Percentiles rank a stretch among this genome's conserved stretches.
These are phyloP conservation scores for Eleginops maclovinus DNA, from an alignment of 2,113 vertebrate species.

Conservation along the genomic window DNA sequence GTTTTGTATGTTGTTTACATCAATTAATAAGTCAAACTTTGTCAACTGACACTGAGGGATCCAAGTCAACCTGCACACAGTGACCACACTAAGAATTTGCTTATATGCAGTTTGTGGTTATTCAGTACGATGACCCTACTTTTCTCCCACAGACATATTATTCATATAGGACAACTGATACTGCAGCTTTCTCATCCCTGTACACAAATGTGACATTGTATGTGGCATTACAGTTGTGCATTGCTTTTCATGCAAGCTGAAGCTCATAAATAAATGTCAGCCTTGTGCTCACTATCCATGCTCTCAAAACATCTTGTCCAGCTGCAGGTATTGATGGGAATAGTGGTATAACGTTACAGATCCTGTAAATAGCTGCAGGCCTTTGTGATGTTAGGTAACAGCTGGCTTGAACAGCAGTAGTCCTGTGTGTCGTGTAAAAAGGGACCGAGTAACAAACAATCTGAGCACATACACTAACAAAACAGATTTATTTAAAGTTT, in stretches of 20 bases:
- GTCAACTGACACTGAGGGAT: background rate
- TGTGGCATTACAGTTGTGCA: background rate
- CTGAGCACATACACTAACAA: background rate
- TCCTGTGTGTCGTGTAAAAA: background rate
- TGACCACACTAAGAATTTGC: background rate
- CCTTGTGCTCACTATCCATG: background rate
- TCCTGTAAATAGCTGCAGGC: constrained; percentile 43
- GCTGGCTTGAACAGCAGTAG: constrained; percentile 31
- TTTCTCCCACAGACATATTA: background rate
- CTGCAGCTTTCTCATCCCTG: background rate
- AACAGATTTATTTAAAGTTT: background rate
- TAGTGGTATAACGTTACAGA: background rate
- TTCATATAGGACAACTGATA: background rate
- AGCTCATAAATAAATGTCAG: background rate
- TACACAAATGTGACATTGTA: background rate
- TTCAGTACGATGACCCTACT: background rate
- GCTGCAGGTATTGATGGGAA: background rate
- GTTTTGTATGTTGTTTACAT: too few species aligned
- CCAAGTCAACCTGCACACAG: background rate
- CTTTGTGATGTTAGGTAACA: constrained; percentile 52
- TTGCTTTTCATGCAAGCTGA: constrained; percentile 1
- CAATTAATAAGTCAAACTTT: background rate
- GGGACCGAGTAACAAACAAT: background rate
- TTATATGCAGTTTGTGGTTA: background rate
- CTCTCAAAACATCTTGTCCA: background rate